phyloP scores from a whole-genome alignment of 2,888 invertebrate genomes.

The Antheraea assamensis region DNA sequence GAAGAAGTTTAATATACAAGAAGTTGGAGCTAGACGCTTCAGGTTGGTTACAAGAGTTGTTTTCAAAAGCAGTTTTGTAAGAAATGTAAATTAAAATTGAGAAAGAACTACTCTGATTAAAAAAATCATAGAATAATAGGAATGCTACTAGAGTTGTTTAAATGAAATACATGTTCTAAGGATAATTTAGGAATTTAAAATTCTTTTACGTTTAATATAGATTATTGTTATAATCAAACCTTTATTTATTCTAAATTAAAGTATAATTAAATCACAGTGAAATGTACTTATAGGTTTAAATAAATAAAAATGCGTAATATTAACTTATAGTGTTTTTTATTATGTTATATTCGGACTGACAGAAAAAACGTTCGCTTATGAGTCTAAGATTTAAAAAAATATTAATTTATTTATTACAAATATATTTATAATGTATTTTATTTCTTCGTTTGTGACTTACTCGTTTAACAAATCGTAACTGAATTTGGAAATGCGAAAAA shows the following conservation, averaged over 20 bases:
- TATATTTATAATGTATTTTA: neutral
- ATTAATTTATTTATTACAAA: neutral
- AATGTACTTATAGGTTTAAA: no score
- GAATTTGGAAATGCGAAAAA: neutral
- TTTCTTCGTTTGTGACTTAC: neutral
- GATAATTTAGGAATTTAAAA: neutral
- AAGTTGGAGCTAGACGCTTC: neutral
- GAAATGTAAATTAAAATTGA: neutral
- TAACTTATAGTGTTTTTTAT: no score
- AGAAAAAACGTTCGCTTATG: no score
- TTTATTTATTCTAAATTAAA: no score
- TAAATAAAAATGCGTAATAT: no score
- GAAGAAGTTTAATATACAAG: neutral
- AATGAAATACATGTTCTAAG: neutral
- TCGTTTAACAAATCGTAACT: neutral
- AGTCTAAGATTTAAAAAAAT: neutral
- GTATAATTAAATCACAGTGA: no score
- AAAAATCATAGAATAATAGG: neutral
- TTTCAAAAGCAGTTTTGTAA: neutral
- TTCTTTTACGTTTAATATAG: neutral
- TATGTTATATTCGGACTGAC: no score
- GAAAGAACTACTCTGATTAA: neutral
- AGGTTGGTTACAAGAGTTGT: neutral
- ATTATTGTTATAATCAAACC: no score
- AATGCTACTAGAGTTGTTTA: neutral